Base-by-base conservation (phyloP, 2,888 invertebrate genomes). In the Anarsia innoxiella region DNA sequence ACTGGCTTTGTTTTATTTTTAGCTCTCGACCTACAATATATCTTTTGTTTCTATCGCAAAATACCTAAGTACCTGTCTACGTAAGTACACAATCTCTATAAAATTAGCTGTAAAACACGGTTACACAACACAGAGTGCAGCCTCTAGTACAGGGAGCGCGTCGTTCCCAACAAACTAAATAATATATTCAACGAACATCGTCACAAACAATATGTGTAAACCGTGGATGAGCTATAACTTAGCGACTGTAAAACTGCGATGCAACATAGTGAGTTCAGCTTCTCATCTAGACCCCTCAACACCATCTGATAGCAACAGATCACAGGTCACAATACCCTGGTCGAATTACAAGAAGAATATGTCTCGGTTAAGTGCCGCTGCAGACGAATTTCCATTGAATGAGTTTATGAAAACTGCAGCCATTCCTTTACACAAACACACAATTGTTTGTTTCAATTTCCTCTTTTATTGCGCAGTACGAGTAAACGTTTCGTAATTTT, bases 321-420 rank as follows among this genome's bases (percentile, higher is more conserved):
- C n/a, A n/a, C n/a, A n/a, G 32, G 1, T 25, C 36, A 14, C n/a
- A n/a, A 2, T 41, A 31, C 8, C 5, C 25, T 47, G 51, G 51
- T 25, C 44, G 39, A 41, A 48, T 45, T 45, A 41, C 41, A 37
- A 40, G 38, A 40, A 45, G 45, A 49, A 45, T 46, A 48, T 44
- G 42, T 46, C 41, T 42, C 39, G 49, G 44, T 43, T 45, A 45
- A 46, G 43, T 39, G 42, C 45, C 47, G 50, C 42, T 44, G 40
- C 50, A 51, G 48, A 53, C 45, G 45, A 49, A 53, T 50, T 49
- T 45, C 46, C 42, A 45, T 41, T 44, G 48, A 49, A 49, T 48
- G 45, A 46, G 44, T 52, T 51, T 45, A 51, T 44, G 48, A 48
- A 48, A 45, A 49, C 39, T 27, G 31, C 23, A 31, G 30, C 31